A percentile compares a stretch with the other conserved stretches of the same genome.
phyloP scores from a whole-genome alignment of 2,113 vertebrate genomes.

The Clarias magur region DNA sequence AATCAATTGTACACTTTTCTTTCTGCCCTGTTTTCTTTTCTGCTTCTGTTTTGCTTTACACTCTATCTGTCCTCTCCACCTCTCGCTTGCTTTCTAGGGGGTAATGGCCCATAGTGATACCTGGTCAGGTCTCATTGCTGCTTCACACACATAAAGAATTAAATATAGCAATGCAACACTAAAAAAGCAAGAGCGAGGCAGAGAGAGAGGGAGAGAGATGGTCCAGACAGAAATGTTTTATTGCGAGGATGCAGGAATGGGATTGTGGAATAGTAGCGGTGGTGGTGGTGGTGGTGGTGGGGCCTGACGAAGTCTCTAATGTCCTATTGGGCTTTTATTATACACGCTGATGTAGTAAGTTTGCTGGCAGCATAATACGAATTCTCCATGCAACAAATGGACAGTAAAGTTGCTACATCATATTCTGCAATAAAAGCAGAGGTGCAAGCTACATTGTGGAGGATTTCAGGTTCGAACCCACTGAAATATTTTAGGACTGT shows the following conservation, averaged over 20 bases:
- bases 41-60: constrained; percentile 27
- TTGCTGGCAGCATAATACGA: background rate
- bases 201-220: background rate
- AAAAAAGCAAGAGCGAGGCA: background rate
- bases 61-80: constrained; percentile 39
- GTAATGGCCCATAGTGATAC: constrained; percentile 40
- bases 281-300: background rate
- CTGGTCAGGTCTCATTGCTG: constrained; percentile 13
- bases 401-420: background rate
- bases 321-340: background rate
- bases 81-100: constrained; percentile 34
- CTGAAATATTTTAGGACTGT: background rate
- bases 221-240: background rate
- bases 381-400: background rate
- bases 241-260: background rate
- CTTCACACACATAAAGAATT: constrained; percentile 24
- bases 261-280: background rate
- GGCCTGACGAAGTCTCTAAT: background rate
- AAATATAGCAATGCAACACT: constrained; percentile 17
- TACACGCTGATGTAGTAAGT: background rate
- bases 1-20: constrained; percentile 53
- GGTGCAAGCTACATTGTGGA: background rate
- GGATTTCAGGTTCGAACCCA: background rate
- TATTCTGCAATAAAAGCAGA: constrained; percentile 1
- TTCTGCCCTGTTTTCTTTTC: constrained; percentile 31